Evolutionary conservation across 2,113 vertebrate genomes (phyloP).

Genomic region (Oryzias celebensis): DNA sequence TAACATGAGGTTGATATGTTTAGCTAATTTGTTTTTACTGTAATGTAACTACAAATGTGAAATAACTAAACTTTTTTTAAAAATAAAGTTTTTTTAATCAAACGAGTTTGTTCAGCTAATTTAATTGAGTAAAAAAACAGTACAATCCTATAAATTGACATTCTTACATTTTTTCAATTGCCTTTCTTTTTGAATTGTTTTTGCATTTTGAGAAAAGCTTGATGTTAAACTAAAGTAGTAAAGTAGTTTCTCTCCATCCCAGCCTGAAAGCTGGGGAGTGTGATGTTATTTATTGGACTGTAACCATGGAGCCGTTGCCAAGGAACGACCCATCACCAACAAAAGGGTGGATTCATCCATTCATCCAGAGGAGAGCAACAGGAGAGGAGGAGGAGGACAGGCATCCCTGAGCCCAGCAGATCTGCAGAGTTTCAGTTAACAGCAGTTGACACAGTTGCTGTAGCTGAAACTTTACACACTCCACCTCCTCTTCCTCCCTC

Average conservation of each 20-base stretch:
- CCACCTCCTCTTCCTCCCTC: conserved; percentile 37
- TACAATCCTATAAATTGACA: too few relatives aligned
- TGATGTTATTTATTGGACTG: conserved; percentile 69
- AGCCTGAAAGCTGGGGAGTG: conserved; percentile 39
- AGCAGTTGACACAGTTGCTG: conserved; percentile 58
- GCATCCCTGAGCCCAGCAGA: conserved; percentile 36
- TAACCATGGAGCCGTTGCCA: conserved; percentile 63
- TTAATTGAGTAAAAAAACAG: too few relatives aligned
- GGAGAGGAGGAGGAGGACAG: conserved; percentile 40
- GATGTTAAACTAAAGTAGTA: not conserved
- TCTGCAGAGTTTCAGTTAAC: conserved; percentile 24
- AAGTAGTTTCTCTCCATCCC: conserved; percentile 28
- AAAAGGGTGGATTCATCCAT: conserved; percentile 69
- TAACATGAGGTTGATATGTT: too few relatives aligned
- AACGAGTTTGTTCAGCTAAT: too few relatives aligned
- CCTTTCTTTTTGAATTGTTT: not conserved
- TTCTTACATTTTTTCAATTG: not conserved
- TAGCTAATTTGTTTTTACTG: not conserved
- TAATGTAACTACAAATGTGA: too few relatives aligned
- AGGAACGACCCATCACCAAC: conserved; percentile 55
- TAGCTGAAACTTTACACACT: conserved; percentile 63
- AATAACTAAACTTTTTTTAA: not conserved
- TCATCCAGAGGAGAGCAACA: conserved; percentile 42
- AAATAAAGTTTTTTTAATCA: too few relatives aligned
- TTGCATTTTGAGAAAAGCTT: not conserved